These are phyloP conservation scores for Diaphora mendica DNA, from an alignment of 2,888 invertebrate genomes.

Conservation along the genomic window DNA sequence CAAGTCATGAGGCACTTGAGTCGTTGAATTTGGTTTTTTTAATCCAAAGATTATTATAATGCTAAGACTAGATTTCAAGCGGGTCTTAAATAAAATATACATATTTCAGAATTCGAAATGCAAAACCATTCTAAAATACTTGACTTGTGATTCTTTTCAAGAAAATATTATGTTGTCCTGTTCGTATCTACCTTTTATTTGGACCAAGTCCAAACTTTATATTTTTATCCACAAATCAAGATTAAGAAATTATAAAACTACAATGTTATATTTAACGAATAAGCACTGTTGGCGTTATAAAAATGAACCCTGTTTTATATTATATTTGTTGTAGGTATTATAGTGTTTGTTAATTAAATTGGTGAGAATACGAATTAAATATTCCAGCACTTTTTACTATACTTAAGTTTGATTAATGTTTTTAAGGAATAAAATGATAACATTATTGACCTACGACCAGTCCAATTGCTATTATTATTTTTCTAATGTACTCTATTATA, in stretches of 20 bases:
- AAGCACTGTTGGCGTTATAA: slow-evolving; percentile 14
- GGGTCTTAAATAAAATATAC: background rate
- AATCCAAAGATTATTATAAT: background rate
- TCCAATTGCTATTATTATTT: slow-evolving; percentile 22
- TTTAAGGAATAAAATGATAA: slow-evolving; percentile 1
- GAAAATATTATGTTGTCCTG: slow-evolving; percentile 15
- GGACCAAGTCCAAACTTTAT: slow-evolving; percentile 44
- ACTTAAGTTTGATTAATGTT: slow-evolving; percentile 13
- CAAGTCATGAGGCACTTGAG: background rate
- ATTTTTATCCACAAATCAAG: slow-evolving; percentile 5
- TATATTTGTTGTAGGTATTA: background rate
- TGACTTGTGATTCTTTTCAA: slow-evolving; percentile 28
- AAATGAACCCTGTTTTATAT: background rate
- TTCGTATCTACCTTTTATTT: slow-evolving; percentile 39
- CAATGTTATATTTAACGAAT: slow-evolving; percentile 7
- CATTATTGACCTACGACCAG: slow-evolving; percentile 5
- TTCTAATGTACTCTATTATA: slow-evolving; percentile 20
- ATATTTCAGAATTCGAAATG: background rate
- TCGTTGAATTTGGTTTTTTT: background rate
- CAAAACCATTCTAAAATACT: background rate
- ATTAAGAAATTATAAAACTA: background rate
- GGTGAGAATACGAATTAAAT: background rate
- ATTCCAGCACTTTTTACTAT: slow-evolving; percentile 3
- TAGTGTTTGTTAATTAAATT: background rate
- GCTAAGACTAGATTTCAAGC: background rate